phyloP scores from a whole-genome alignment of 2,113 vertebrate species.

The Callorhinus ursinus region DNA sequence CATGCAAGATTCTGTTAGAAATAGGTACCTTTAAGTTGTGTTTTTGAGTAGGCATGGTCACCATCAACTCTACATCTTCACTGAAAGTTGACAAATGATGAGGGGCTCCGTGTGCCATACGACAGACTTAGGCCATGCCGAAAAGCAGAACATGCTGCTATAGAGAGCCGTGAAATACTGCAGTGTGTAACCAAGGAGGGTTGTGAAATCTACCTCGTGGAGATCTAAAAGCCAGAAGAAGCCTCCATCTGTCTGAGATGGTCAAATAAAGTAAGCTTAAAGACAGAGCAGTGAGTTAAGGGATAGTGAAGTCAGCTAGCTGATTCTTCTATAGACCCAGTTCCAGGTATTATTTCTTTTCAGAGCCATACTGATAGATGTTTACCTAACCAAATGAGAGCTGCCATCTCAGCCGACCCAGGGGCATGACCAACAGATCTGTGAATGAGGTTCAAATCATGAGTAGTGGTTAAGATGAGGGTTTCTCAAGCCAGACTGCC shows the following conservation, averaged over 20 bases:
- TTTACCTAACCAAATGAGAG: neutral
- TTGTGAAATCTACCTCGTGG: constrained; percentile 29
- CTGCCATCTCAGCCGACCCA: neutral
- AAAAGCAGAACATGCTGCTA: neutral
- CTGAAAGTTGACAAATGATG: neutral
- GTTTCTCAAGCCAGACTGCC: neutral
- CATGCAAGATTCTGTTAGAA: neutral
- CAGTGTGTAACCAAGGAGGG: neutral
- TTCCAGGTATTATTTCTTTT: neutral
- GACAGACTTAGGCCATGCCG: neutral
- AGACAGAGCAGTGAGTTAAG: neutral
- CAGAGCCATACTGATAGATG: neutral
- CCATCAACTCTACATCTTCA: neutral
- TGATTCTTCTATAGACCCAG: neutral
- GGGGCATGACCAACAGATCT: neutral
- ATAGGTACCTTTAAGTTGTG: neutral
- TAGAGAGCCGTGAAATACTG: neutral
- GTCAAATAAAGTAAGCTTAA: neutral
- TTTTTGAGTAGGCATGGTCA: neutral
- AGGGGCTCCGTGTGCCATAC: neutral
- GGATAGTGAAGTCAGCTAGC: neutral
- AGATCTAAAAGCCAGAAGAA: constrained; percentile 28
- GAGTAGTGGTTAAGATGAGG: accelerated
- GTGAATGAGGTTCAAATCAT: too few relatives aligned
- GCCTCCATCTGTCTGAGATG: constrained; percentile 11